A percentile compares a stretch with the other conserved stretches of the same genome.
phyloP scores from a whole-genome alignment of 1,140 invertebrate species.

The Apis florea region DNA sequence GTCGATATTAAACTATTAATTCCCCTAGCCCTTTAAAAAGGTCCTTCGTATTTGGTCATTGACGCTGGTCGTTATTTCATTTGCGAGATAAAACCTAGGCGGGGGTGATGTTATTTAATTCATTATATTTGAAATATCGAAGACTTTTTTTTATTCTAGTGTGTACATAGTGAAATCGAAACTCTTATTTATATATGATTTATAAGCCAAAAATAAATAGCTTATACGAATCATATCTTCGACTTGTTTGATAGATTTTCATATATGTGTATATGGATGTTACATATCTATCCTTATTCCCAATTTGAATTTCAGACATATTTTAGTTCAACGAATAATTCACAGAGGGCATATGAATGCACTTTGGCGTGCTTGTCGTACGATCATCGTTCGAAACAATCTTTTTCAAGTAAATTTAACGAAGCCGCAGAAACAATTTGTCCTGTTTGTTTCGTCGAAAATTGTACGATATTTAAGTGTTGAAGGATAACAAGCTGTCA shows the following conservation, averaged over 20 bases:
- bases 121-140: not conserved
- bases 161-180: conserved; percentile 43
- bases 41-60: not conserved
- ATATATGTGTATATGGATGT: no score
- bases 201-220: conserved; percentile 48
- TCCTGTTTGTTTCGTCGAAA: conserved; percentile 24
- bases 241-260: not conserved
- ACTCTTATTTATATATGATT: conserved; percentile 57
- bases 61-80: conserved; percentile 31
- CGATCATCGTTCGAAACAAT: not conserved
- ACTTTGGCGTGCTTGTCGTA: no score
- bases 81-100: not conserved
- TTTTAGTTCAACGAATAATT: not conserved
- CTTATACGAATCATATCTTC: not conserved
- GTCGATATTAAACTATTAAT: not conserved
- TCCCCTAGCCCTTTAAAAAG: conserved; percentile 10
- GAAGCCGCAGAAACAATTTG: conserved; percentile 42
- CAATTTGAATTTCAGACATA: not conserved
- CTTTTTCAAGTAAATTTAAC: conserved; percentile 25
- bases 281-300: not conserved
- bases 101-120: conserved; percentile 4
- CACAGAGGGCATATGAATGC: not conserved
- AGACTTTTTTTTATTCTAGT: conserved; percentile 42
- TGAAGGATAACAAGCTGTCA: conserved; percentile 59
- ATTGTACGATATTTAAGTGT: conserved; percentile 39